Percentiles rank a stretch among this genome's conserved stretches.
These are phyloP conservation scores for Oryzias dopingdopingensis DNA, from an alignment of 2,797 vertebrate species.

Conservation along the genomic window DNA sequence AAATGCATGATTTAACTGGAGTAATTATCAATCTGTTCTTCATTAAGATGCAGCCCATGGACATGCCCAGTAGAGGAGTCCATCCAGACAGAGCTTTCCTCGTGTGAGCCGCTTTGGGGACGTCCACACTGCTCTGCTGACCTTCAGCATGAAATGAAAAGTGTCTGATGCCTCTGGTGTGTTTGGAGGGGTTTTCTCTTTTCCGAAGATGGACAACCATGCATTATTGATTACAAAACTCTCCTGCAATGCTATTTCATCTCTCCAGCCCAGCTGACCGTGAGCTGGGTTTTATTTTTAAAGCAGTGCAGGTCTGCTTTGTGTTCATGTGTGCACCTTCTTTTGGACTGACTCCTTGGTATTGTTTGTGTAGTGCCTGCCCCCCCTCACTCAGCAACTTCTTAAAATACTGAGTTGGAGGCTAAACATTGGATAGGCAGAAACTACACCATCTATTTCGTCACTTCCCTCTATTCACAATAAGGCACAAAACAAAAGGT, in stretches of 20 bases:
- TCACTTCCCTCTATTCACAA: conserved; percentile 32
- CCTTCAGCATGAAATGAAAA: conserved; percentile 77
- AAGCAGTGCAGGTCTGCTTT: conserved; percentile 29
- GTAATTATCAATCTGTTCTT: neutral
- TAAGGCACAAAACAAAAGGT: conserved; percentile 45
- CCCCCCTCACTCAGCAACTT: neutral
- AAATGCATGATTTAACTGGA: no score
- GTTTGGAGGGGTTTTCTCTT: conserved; percentile 69
- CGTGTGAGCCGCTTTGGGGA: conserved; percentile 43
- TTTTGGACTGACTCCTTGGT: conserved; percentile 23
- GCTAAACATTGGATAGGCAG: conserved; percentile 53
- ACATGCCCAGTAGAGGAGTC: neutral
- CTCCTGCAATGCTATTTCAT: conserved; percentile 73
- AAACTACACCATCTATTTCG: conserved; percentile 52
- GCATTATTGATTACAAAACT: conserved; percentile 80
- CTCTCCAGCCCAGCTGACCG: conserved; percentile 50
- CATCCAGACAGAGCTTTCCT: conserved; percentile 7
- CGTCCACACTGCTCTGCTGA: conserved; percentile 60
- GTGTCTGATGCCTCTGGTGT: conserved; percentile 73
- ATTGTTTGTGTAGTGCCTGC: conserved; percentile 30
- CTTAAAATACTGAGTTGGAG: conserved; percentile 38
- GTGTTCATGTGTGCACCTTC: conserved; percentile 10
- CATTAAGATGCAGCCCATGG: neutral
- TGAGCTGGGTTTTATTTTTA: conserved; percentile 37
- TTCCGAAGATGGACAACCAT: conserved; percentile 72